Percentiles rank a stretch among this genome's conserved stretches.
phyloP scores from a whole-genome alignment of 2,888 invertebrate species.

The Eupsilia transversa region DNA sequence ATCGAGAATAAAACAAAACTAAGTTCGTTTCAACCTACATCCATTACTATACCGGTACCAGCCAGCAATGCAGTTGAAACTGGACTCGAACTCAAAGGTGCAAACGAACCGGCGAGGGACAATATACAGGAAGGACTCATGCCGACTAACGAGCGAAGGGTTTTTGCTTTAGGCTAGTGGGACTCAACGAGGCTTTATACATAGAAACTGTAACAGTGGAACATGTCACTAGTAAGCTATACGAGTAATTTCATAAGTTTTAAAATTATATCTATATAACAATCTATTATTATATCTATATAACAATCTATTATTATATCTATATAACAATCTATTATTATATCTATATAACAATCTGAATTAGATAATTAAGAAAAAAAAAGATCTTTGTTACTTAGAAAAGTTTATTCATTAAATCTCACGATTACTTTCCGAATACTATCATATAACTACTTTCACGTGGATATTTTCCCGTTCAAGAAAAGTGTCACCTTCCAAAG shows the following conservation, averaged over 20 bases:
- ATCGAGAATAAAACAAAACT: background rate
- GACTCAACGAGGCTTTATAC: constrained; percentile 20
- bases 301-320: too few species aligned
- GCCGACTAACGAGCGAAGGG: constrained; percentile 60
- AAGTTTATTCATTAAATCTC: too few species aligned
- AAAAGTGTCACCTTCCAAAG: constrained; percentile 40
- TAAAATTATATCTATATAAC: too few species aligned
- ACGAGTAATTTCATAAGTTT: background rate
- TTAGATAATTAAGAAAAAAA: too few species aligned
- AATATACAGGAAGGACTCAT: constrained; percentile 59
- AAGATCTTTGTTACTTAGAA: too few species aligned
- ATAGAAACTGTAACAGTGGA: constrained; percentile 15
- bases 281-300: too few species aligned
- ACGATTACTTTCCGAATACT: too few species aligned
- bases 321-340: too few species aligned
- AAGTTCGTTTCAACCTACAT: background rate
- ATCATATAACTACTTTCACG: background rate
- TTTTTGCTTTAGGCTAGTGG: constrained; percentile 44
- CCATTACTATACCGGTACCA: background rate
- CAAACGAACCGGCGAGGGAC: constrained; percentile 56
- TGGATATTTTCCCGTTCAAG: constrained; percentile 5
- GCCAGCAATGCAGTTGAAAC: constrained; percentile 17
- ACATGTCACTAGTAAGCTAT: background rate
- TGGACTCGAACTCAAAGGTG: constrained; percentile 48
- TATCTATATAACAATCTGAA: too few species aligned